Evolutionary conservation across 2,113 vertebrate genomes (phyloP), one percentile per base, ranked within the genome.

Genomic region (Brachyhypopomus occidentalis): DNA sequence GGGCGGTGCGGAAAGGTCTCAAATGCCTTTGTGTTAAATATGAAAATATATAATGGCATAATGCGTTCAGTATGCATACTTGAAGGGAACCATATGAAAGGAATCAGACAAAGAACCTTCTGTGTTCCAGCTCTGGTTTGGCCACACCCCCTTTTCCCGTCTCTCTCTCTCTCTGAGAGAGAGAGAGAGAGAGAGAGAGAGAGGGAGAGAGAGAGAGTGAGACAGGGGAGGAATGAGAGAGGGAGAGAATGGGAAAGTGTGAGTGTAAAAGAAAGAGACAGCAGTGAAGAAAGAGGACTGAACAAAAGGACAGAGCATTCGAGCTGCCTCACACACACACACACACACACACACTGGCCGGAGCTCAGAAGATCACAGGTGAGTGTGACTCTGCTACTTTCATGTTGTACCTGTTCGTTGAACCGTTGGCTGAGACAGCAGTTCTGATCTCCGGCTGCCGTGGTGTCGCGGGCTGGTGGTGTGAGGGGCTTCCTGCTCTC

Each of bases 41-140:
- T 87, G 79, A 88, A 84, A 93, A 92, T 94, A 92, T 91, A 93
- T 92, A 89, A 92, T 91, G 83, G 88, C 84, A 90, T 94, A 94
- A 94, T 94, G 91, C 88, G 88, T 93, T 94, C 94, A 94, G 92
- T 93, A 93, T 94, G 94, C 88, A 92, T 88, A 90, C 88, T 90
- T 93, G 92, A 94, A 92, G 91, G 85, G 92, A 93, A 94, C 92
- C 93, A 94, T 93, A 93, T 93, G 93, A 92, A 93, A 89, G 88
- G 85, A 75, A 72, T 86, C 90, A 92, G 92, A 94, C 92, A 94
- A 93, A 94, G 92, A 90, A 84, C 89, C 90, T 84, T 90, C 91
- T 94, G 92, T 94, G 91, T 90, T 93, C 92, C 91, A 86, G 77
- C 91, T 88, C 89, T 86, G 17, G 81, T 80, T 59, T 45, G 60